phyloP scores from a whole-genome alignment of 2,797 vertebrate genomes.

The Tapirus indicus region DNA sequence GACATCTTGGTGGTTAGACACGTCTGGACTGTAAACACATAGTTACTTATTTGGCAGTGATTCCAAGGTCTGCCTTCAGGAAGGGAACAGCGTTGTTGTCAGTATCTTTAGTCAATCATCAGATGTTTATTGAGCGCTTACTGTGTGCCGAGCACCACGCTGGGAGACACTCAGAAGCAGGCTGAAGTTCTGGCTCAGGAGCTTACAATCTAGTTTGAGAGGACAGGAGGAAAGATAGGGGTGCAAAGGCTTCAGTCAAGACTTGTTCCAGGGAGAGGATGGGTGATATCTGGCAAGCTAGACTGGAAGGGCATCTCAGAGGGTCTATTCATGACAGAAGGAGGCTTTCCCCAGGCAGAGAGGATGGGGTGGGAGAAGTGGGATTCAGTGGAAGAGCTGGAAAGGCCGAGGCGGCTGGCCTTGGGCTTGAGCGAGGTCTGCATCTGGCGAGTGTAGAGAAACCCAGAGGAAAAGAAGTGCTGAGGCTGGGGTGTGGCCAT shows the following conservation, averaged over 20 bases:
- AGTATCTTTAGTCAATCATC: neutral
- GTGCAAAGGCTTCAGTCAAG: neutral
- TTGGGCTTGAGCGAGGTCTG: neutral
- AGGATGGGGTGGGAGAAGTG: neutral
- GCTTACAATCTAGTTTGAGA: neutral
- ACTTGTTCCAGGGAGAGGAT: neutral
- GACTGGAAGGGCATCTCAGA: neutral
- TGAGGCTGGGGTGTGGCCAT: neutral
- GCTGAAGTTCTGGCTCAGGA: neutral
- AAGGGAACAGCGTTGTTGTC: neutral
- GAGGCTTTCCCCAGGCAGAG: neutral
- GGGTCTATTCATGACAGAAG: neutral
- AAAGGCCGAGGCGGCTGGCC: neutral
- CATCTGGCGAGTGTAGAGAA: neutral
- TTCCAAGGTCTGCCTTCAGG: neutral
- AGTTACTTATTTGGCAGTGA: neutral
- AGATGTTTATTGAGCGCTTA: slow-evolving; percentile 48
- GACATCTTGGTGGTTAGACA: neutral
- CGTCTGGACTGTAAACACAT: neutral
- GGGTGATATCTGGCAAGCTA: neutral
- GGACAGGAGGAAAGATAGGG: neutral
- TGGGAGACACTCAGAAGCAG: neutral
- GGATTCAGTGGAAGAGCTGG: neutral
- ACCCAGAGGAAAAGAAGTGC: neutral
- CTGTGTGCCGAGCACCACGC: neutral